A percentile compares a stretch with the other conserved stretches of the same genome.
Conservation (phyloP, 1,140 invertebrate species). For the Portunus trituberculatus region DNA sequence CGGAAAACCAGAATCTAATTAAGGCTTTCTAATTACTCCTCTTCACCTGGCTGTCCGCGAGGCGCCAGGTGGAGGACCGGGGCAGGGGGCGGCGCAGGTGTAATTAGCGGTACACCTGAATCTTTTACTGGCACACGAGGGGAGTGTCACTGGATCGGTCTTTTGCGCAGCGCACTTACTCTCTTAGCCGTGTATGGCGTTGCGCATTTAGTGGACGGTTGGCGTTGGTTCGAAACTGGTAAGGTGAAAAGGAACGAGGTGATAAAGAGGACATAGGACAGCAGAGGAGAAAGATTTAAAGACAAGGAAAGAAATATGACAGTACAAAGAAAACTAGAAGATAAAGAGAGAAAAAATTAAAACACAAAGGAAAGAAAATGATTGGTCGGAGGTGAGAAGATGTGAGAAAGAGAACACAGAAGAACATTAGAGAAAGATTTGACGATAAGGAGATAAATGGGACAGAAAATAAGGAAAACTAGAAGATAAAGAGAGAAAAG, state of each 20-base stretch:
- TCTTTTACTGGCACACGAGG: neutral
- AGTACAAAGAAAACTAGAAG: too few species aligned
- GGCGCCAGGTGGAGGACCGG: neutral
- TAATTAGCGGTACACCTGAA: constrained; percentile 3
- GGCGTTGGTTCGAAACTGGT: too few species aligned
- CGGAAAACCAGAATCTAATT: neutral
- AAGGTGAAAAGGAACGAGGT: too few species aligned
- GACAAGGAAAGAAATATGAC: too few species aligned
- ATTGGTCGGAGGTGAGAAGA: neutral
- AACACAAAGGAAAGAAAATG: neutral
- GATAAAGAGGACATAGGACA: too few species aligned
- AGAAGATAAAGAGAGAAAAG: neutral
- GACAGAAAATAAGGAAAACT: neutral
- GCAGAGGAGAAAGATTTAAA: too few species aligned
- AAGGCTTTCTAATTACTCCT: neutral
- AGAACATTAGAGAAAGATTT: too few species aligned
- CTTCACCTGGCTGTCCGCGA: neutral
- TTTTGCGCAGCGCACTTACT: neutral
- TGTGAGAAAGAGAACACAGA: neutral
- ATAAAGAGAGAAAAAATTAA: neutral
- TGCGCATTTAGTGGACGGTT: too few species aligned
- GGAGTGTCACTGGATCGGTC: neutral
- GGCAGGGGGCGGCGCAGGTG: neutral
- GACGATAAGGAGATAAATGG: neutral
- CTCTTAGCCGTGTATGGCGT: too few species aligned